Conservation (phyloP, 2,113 vertebrate species). For the Hylia prasina region DNA sequence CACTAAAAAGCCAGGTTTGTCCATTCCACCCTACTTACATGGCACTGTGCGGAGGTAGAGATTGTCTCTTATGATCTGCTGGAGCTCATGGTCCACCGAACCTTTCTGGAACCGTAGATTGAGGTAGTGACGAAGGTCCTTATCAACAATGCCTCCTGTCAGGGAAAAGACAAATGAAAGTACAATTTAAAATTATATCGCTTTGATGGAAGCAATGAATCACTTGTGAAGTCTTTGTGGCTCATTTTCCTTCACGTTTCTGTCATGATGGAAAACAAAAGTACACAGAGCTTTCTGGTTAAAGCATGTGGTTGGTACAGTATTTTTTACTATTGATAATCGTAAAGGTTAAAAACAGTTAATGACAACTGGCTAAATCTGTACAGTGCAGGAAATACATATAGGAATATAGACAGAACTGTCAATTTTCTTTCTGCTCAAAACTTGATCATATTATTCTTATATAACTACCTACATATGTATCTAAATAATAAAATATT, state of each 20-base stretch:
- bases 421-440: background rate
- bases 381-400: background rate
- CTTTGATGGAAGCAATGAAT: background rate
- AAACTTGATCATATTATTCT: background rate
- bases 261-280: background rate
- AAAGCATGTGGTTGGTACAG: background rate
- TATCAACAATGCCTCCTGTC: conserved; percentile 95
- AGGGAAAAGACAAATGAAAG: conserved; percentile 17
- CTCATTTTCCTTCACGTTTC: background rate
- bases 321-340: background rate
- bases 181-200: background rate
- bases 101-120: conserved; percentile 98
- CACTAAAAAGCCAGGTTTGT: background rate
- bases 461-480: background rate
- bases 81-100: conserved; percentile 96
- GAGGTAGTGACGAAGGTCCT: conserved; percentile 98
- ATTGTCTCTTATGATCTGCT: conserved; percentile 99
- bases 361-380: background rate
- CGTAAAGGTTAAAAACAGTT: background rate
- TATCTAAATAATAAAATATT: background rate
- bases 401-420: background rate
- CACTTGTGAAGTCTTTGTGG: background rate
- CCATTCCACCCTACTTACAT: conserved; percentile 80
- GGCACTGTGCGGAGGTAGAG: conserved; percentile 98
- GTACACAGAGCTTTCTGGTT: background rate